Base-by-base conservation (phyloP, 1,140 invertebrate genomes). In the Drosophila arizonae region DNA sequence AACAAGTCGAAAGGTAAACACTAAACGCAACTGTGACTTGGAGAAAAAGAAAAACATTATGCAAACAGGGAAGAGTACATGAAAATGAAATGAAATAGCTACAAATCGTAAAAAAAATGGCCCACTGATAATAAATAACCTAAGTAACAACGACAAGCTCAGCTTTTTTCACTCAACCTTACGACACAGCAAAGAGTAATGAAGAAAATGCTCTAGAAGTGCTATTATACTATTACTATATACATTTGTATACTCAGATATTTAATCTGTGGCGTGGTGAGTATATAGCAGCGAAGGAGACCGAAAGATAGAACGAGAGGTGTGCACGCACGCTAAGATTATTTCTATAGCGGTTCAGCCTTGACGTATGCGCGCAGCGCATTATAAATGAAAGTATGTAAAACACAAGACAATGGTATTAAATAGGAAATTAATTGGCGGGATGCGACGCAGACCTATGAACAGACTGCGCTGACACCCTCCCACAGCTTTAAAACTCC, bases 91-190 rank as follows among this genome's bases (percentile, higher is more conserved):
- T 30, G 28, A 30, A 61, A 62, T 65, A 33, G 26, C 48, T 51
- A 63, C 75, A 80, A 82, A 78, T 81, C 55, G 77, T 81, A 56
- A 64, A 84, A 62, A 72, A 84, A 81, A 69, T 77, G 77, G 81
- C 78, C 77, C 78, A 86, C 67, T 55, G 54, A 76, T 76, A 81
- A 66, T 45, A 76, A 71, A 67, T 76, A 65, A 64, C 72, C 71
- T 58, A 81, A 76, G 64, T 63, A 79, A 46, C 21, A 58, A 60
- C 36, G 51, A 74, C 56, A 41, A 71, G 43, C 43, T 66, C 67
- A 50, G 62, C 51, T 57, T 71, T 56, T 63, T 66, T 60, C 81
- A 72, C 77, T 81, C 77, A 77, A 77, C 51, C 65, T 9, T 17
- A 21, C 66, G 70, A 61, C 52, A 63, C 75, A 86, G 52, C 75